phyloP scores from a whole-genome alignment of 2,888 invertebrate species.

The Dilophus febrilis region DNA sequence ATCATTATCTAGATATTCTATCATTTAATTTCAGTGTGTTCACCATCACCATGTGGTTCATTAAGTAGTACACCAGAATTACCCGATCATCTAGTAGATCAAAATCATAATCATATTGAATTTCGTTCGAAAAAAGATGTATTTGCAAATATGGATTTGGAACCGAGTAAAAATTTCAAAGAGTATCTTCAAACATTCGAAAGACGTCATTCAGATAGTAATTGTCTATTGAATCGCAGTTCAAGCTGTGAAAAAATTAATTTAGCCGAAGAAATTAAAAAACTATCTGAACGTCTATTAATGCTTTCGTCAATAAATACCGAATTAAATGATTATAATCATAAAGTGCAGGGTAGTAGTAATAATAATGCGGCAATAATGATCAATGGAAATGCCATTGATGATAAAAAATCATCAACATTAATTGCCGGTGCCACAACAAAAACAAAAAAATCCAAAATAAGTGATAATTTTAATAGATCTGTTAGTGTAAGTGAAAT shows the following conservation, averaged over 20 bases:
- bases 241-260: slow-evolving; percentile 41
- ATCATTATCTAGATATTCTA: too few species aligned
- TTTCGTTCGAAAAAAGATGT: slow-evolving; percentile 24
- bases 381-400: not conserved
- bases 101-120: slow-evolving; percentile 15
- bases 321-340: slow-evolving; percentile 28
- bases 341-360: not conserved
- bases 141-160: not conserved
- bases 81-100: slow-evolving; percentile 20
- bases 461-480: not conserved
- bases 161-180: slow-evolving; percentile 8
- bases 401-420: not conserved
- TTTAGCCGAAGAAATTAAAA: slow-evolving; percentile 67
- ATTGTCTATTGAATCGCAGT: slow-evolving; percentile 42
- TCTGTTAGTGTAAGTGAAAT: not conserved
- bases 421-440: not conserved
- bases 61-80: slow-evolving; percentile 47
- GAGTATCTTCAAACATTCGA: slow-evolving; percentile 38
- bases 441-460: not conserved
- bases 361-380: not conserved
- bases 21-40: slow-evolving; percentile 45
- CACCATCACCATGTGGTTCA: slow-evolving; percentile 65
- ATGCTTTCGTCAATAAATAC: slow-evolving; percentile 51
- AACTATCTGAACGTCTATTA: slow-evolving; percentile 60
- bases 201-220: slow-evolving; percentile 63